These are phyloP conservation scores for Drosophila histrio DNA, from an alignment of 2,888 invertebrate species.

Conservation along the genomic window DNA sequence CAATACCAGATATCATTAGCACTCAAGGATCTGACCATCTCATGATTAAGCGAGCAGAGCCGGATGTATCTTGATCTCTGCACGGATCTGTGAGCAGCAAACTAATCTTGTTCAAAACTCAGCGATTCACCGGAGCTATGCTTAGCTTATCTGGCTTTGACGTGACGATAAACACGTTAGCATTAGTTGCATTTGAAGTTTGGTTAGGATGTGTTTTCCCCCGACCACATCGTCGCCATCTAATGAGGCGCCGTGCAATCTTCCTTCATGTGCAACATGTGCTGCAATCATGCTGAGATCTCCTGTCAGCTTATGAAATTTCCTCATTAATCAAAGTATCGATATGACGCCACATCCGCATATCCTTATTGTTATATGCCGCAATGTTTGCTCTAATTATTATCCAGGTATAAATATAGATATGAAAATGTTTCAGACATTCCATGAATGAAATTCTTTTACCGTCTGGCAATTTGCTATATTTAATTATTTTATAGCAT, in stretches of 20 bases:
- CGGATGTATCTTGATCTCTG: constrained; percentile 51
- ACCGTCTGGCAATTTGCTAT: constrained; percentile 26
- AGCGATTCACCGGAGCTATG: neutral
- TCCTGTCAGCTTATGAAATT: constrained; percentile 38
- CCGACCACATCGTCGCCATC: constrained; percentile 45
- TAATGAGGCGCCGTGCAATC: constrained; percentile 46
- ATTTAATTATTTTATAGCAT: constrained; percentile 68
- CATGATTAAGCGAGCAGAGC: constrained; percentile 33
- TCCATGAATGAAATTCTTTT: constrained; percentile 66
- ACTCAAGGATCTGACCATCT: neutral
- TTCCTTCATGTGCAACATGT: constrained; percentile 39
- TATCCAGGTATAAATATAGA: constrained; percentile 10
- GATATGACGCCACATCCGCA: constrained; percentile 45
- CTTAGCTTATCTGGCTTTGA: constrained; percentile 37
- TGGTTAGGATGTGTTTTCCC: constrained; percentile 62
- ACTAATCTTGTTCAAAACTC: constrained; percentile 47
- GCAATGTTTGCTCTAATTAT: constrained; percentile 54
- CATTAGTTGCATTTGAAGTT: constrained; percentile 19
- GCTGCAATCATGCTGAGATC: neutral
- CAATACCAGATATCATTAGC: constrained; percentile 21
- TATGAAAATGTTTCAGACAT: constrained; percentile 28
- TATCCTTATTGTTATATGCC: constrained; percentile 46
- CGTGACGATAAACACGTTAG: constrained; percentile 36
- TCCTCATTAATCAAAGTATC: constrained; percentile 66
- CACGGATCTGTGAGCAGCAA: constrained; percentile 22